Evolutionary conservation across 2,797 vertebrate genomes (phyloP), one percentile per base, ranked within the genome.

Genomic region (Rhinichthys osculus): DNA sequence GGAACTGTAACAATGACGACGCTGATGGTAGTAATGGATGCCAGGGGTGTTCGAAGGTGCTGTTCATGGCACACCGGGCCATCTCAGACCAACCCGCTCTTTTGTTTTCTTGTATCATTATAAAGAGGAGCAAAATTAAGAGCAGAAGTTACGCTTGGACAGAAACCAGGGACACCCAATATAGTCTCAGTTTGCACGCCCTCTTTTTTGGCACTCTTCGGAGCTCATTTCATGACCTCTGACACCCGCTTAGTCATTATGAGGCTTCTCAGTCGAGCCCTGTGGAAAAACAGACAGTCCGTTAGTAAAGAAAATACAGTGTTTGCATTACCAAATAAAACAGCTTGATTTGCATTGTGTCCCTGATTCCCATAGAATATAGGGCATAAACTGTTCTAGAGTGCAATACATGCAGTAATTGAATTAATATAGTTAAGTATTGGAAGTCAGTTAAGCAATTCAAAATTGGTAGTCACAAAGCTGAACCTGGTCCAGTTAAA

Each of bases 261-360:
- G 98, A 54, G 95, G 95, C 92, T 99, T 99, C 90, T 99, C 98
- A 0, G 94, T 92, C 66, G 96, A 95, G 21, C 96, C 97, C 98
- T 99, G 83, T 14, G 62, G 85, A 85, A 87, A 78, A 11, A 88
- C 30, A 88, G 54, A 82, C 50, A 82, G 70, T 66, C 21, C 0
- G 2, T 73, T 73, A 74, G 81, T 19, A 7, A 35, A 40, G 33
- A 38, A 44, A 52, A 44, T 74, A 78, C 35, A 79, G 27, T n/a
- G 38, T 38, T 79, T 44, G 7, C 33, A 19, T 57, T 50, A 27
- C 19, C 44, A 66, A 79, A 79, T 7, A 69, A 21, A 62, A 67
- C 27, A 5, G 7, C 40, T 80, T 33, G 14, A 80, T 50, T 70
- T 70, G 14, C 79, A 81, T 83, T 76, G 1, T 42, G 9, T 11